Evolutionary conservation across 30 jellyfish, hydroid and myxozoan genomes (phyloP), one percentile per base, ranked within the genome.

Genomic region (Cassiopea andromeda): DNA sequence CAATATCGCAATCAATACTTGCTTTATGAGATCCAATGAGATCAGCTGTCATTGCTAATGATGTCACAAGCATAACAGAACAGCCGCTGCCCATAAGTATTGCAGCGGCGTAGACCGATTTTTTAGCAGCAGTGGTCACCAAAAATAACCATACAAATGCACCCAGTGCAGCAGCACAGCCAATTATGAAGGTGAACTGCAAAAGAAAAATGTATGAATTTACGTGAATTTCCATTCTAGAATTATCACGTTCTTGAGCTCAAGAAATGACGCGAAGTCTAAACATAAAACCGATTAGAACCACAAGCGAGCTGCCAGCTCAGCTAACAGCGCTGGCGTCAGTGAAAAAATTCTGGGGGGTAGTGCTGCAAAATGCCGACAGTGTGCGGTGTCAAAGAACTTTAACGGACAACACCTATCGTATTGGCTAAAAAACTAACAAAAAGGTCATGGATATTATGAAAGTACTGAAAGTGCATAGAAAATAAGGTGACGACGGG

Each of bases 41-140:
- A 60, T 93, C 98, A 48, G 98, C 98, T 19, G 98, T 93, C 94
- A 85, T 93, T 1, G 98, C 98, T 17, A 93, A 85, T 67, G 98
- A 88, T 70, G 98, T 89, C 44, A 93, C 97, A 17, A 93, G 87
- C 94, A 93, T 93, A n/a, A 93, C 76, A 17, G 96, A 85, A 70
- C 87, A 75, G 18, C 98, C 97, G 18, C 93, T 79, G 43, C 98
- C 98, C 92, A 87, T 85, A 64, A 93, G 75, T 9, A 94, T 44
- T 2, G 94, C 98, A 17, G 98, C 98, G 44, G 73, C 95, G 48
- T 93, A 93, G 27, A 89, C 98, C 45, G 98, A 69, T 59, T 89
- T 84, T 44, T 91, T 83, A 14, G 92, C 69, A 18, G 81, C 97
- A 17, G 47, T 78, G 71, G 94, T 69, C 50, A 88, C 92, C 89